Conservation (phyloP, 2,797 vertebrate species). For the Apogon hyalosoma region DNA sequence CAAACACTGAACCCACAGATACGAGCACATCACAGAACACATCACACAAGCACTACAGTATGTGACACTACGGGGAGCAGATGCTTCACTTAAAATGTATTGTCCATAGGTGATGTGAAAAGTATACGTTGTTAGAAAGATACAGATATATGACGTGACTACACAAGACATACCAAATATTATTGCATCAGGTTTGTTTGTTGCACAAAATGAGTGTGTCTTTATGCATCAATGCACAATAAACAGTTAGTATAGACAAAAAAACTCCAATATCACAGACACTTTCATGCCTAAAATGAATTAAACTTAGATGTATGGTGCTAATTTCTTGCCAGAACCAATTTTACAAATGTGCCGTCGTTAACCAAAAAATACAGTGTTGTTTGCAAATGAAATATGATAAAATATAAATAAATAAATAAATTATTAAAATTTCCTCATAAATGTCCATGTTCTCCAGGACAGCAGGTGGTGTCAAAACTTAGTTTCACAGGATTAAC, state of each 20-base stretch:
- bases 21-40: conserved; percentile 26
- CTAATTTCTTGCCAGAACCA: too few relatives aligned
- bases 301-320: background rate
- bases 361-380: too few relatives aligned
- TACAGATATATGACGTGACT: background rate
- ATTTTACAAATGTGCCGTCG: too few relatives aligned
- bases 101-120: conserved; percentile 42
- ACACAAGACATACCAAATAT: conserved; percentile 19
- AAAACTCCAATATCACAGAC: conserved; percentile 13
- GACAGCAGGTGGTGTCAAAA: too few relatives aligned
- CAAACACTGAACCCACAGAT: conserved; percentile 21
- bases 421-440: too few relatives aligned
- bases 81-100: conserved; percentile 56
- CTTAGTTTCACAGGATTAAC: too few relatives aligned
- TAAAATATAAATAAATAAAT: too few relatives aligned
- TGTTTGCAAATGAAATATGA: too few relatives aligned
- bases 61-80: conserved; percentile 30
- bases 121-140: conserved; percentile 24
- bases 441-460: too few relatives aligned
- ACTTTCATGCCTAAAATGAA: background rate
- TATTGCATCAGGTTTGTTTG: conserved; percentile 1
- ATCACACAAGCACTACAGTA: background rate
- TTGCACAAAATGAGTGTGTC: background rate
- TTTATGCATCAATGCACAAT: conserved; percentile 21
- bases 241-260: conserved; percentile 9